Percentiles rank a stretch among this genome's conserved stretches.
Conservation (phyloP, 2,113 vertebrate species). For the Vulpes vulpes region DNA sequence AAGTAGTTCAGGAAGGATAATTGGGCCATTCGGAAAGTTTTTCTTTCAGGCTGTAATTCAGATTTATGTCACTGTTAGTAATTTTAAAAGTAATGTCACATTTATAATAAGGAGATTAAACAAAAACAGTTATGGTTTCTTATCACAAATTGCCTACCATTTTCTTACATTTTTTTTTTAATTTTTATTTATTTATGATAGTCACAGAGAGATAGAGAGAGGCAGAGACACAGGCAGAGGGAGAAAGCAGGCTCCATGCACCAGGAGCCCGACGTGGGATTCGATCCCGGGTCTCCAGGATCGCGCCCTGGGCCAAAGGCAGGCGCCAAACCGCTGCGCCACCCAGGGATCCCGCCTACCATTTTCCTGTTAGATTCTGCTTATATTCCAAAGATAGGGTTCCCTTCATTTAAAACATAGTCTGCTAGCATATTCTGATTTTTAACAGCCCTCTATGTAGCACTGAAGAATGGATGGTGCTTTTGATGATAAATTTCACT, state of each 20-base stretch:
- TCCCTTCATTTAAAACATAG: neutral
- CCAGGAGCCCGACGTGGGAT: no score
- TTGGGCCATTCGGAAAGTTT: neutral
- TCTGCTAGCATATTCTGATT: neutral
- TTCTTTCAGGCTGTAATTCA: neutral
- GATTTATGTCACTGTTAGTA: neutral
- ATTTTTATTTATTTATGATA: no score
- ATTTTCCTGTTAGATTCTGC: neutral
- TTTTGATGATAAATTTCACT: neutral
- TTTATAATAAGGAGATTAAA: neutral
- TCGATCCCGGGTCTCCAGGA: no score
- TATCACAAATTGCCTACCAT: neutral
- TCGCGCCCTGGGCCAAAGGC: no score
- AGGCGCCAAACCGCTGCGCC: no score
- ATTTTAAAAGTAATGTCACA: constrained; percentile 3
- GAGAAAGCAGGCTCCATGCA: no score
- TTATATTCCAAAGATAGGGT: neutral
- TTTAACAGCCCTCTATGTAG: fast-evolving
- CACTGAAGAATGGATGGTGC: neutral
- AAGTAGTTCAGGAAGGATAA: neutral
- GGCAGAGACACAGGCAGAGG: no score
- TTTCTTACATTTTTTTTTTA: no score
- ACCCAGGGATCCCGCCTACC: no score
- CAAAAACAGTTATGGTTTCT: neutral
- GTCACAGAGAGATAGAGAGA: no score